phyloP scores from a whole-genome alignment of 2,113 vertebrate genomes.

The Lepisosteus oculatus region DNA sequence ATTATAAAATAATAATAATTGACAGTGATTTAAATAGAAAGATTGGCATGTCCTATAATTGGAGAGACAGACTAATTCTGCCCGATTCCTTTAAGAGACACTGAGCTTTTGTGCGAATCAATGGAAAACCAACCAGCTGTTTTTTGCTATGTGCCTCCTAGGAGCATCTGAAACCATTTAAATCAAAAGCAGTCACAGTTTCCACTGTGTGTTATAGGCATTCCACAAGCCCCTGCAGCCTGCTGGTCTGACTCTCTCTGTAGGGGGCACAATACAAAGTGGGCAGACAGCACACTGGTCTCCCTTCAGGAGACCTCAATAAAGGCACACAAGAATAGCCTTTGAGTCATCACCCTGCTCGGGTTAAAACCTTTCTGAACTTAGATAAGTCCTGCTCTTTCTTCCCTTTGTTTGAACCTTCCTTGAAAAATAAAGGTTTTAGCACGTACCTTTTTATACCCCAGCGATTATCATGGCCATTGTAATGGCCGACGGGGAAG shows the following conservation, averaged over 20 bases:
- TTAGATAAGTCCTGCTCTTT: constrained; percentile 51
- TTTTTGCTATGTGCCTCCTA: constrained; percentile 50
- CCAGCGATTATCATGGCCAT: too few species aligned
- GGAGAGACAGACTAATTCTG: constrained; percentile 30
- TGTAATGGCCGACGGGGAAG: too few species aligned
- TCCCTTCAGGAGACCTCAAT: constrained; percentile 41
- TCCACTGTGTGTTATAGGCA: constrained; percentile 64
- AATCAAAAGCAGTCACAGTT: constrained; percentile 71
- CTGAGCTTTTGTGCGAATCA: constrained; percentile 50
- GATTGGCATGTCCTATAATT: constrained; percentile 25
- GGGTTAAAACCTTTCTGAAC: constrained; percentile 44
- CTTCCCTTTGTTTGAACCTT: constrained; percentile 50
- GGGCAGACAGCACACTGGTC: constrained; percentile 47
- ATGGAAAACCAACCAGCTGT: constrained; percentile 62
- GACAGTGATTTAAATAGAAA: constrained; percentile 37
- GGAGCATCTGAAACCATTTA: constrained; percentile 72
- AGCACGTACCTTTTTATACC: too few species aligned
- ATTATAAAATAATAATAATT: constrained; percentile 33
- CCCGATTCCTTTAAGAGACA: constrained; percentile 41
- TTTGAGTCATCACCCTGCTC: constrained; percentile 38
- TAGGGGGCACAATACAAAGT: constrained; percentile 51
- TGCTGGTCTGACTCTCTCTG: constrained; percentile 46
- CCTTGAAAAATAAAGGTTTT: constrained; percentile 27
- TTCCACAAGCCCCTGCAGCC: constrained; percentile 57
- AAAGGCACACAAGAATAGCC: constrained; percentile 33